Conservation (phyloP, 2,797 vertebrate genomes). For the Strix occidentalis region DNA sequence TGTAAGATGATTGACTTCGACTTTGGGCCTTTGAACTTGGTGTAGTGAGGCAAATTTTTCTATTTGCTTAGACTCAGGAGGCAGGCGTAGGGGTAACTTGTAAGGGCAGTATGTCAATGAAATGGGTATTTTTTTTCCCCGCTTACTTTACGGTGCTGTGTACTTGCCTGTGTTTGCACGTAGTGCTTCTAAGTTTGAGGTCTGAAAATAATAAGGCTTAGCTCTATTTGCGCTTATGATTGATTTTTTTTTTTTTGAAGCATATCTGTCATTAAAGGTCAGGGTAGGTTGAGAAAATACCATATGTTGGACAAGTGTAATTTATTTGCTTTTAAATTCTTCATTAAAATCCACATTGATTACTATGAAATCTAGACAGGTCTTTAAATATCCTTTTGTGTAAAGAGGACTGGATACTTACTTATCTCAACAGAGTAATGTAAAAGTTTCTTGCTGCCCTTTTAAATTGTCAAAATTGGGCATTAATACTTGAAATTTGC, state of each 20-base stretch:
- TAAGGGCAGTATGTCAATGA: background rate
- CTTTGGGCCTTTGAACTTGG: background rate
- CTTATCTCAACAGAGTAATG: background rate
- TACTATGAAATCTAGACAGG: background rate
- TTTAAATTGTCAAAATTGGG: background rate
- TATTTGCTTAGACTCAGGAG: background rate
- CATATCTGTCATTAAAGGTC: background rate
- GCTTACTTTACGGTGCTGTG: background rate
- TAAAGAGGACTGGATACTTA: background rate
- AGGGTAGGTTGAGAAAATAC: background rate
- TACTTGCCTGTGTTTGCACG: background rate
- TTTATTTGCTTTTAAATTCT: background rate
- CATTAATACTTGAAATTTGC: background rate
- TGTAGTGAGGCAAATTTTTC: rapidly evolving
- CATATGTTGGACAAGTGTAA: rapidly evolving
- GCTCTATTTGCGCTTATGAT: rapidly evolving
- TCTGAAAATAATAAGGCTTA: background rate
- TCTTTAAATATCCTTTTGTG: background rate
- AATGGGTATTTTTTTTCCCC: rapidly evolving
- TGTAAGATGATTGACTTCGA: rapidly evolving
- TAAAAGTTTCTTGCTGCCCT: background rate
- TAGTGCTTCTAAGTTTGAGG: background rate
- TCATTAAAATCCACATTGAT: background rate
- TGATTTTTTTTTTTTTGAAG: background rate
- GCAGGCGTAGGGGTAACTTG: background rate